Percentiles rank a stretch among this genome's conserved stretches.
phyloP scores from a whole-genome alignment of 2,113 vertebrate genomes.

The Hemibagrus wyckioides region DNA sequence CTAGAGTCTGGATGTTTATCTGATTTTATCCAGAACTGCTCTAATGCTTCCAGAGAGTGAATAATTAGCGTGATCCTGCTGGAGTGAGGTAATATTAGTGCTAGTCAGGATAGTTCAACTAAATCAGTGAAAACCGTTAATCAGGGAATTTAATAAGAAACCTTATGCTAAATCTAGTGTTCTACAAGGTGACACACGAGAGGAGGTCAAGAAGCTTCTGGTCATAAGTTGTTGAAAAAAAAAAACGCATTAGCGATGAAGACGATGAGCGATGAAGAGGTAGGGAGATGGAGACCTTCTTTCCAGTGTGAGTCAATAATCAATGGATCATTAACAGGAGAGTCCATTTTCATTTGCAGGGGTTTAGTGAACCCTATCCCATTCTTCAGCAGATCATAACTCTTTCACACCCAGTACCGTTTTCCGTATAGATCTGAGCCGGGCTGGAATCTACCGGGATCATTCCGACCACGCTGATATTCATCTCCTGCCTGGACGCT shows the following conservation, averaged over 20 bases:
- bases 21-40: neutral
- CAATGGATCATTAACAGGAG: slow-evolving; percentile 45
- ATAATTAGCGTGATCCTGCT: neutral
- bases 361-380: slow-evolving; percentile 35
- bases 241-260: neutral
- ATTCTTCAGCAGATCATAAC: slow-evolving; percentile 39
- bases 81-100: neutral
- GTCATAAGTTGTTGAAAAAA: neutral
- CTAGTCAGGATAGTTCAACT: neutral
- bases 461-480: slow-evolving; percentile 21
- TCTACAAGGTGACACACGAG: neutral
- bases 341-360: slow-evolving; percentile 45
- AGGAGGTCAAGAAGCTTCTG: neutral
- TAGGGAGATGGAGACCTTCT: slow-evolving; percentile 32
- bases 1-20: neutral
- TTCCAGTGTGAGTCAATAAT: slow-evolving; percentile 45
- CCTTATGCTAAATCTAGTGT: neutral
- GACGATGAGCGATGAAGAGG: neutral
- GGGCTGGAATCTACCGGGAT: slow-evolving; percentile 39
- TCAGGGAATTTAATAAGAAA: neutral
- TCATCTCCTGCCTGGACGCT: slow-evolving; percentile 45
- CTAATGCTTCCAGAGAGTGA: neutral
- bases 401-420: slow-evolving; percentile 6
- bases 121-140: neutral
- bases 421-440: slow-evolving; percentile 26